Base-by-base conservation (phyloP, 2,888 invertebrate species). In the Trichopria drosophilae region DNA sequence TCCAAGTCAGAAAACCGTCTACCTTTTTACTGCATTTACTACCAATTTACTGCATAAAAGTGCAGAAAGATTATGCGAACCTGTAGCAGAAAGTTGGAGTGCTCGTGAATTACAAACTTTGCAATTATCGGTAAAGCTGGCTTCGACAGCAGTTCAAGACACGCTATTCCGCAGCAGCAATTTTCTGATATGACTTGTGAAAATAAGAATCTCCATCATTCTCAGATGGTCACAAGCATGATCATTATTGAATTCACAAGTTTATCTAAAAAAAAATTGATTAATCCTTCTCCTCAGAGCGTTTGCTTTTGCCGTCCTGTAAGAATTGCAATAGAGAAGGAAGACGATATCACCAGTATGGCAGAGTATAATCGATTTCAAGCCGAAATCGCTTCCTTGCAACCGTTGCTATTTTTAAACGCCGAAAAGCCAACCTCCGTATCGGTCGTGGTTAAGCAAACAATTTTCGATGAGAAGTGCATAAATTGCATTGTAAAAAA, bases 201-300 rank as follows among this genome's bases (percentile, higher is more conserved):
- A 31, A 31, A 31, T 31, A 6, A 15, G 31, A 31, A 31, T 31
- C n/a, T 16, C 16, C 31, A 31, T 6, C 31, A 31, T 10, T 31
- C 31, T 9, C n/a, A 15, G 7, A 15, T 31, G 13, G 16, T 31
- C n/a, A 31, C 13, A 15, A 13, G 16, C 31, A 10, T 31, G 31
- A 31, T 31, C 7, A 10, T 31, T 10, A n/a, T 31, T 6, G 4
- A 31, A 31, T 31, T 31, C 7, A 31, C 7, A 6, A 16, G 16
- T n/a, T 7, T 10, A 31, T 13, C 7, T 15, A 31, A 7, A 6
- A 10, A 31, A 15, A 31, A 7, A 15, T 31, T 13, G 31, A 9
- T 31, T 10, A 31, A 31, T 31, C 31, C 31, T 31, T 3, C 31
- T 9, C 6, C 31, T n/a, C 31, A 31, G n/a, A 31, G 31, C 16